Base-by-base conservation (phyloP, 2,888 invertebrate genomes). In the Sympetrum striolatum region DNA sequence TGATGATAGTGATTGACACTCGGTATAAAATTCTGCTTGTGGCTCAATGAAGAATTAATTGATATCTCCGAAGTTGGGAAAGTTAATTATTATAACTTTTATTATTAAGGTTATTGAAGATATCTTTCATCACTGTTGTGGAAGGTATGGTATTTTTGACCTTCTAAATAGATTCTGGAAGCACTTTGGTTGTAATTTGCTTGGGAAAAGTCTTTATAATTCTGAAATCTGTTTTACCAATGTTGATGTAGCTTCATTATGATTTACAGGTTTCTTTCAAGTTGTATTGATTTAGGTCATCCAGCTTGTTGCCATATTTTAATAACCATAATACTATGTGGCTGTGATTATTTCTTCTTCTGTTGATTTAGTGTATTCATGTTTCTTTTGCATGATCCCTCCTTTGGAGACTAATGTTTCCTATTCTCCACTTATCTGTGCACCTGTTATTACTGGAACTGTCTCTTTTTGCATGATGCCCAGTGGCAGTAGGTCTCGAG, bases 401-500 rank as follows among this genome's bases (percentile, higher is more conserved):
- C 37, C 39, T 35, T 60, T 86, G 12, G 22, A 64, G 48, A 60
- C 90, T 81, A 81, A 81, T 73, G 73, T 90, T 58, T 90, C 53
- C 48, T 64, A 48, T 82, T 81, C 81, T 82, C 53, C 10, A 81
- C 82, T 82, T 64, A 79, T 82, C 64, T 90, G 82, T 90, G 81
- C 73, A 81, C 82, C 80, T 64, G 53, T 81, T 81, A 80, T 37
- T 86, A 60, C 60, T 60, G 60, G 86, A 86, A 60, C 86, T 86
- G 14, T 86, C 86, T 86, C 48, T 86, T 60, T 53, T 86, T 86
- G 86, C 86, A 86, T 86, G 86, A 86, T 60, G 86, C 93, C 93
- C 93, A 93, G 91, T 86, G 94, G 94, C 92, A 94, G 93, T 94
- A 94, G 95, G 93, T 94, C 94, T 93, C 94, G 95, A 93, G 95